Base-by-base conservation (phyloP, 2,113 vertebrate species). In the Spheniscus mendiculus region DNA sequence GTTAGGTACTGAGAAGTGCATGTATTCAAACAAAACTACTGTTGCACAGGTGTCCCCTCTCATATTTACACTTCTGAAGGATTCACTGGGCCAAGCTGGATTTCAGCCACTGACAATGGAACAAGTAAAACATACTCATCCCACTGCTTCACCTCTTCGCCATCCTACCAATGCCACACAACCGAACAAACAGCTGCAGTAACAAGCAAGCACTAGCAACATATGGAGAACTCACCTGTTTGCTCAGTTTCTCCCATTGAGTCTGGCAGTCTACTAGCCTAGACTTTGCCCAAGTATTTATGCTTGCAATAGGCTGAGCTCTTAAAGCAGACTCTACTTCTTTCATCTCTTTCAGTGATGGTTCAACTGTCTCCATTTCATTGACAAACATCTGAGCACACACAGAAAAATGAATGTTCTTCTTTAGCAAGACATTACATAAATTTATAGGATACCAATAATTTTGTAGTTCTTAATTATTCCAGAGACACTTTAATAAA, bases 321-420 rank as follows among this genome's bases (percentile, higher is more conserved):
- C 98, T 98, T 71, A 99, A 96, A 32, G 95, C 90, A 10, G 97
- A 91, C 62, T 99, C 99, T n/a, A 99, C 82, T 95, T 99, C 99
- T 62, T 97, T 98, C 98, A 99, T 98, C 96, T 99, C 98, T 97
- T 99, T 99, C 95, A 99, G 89, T 27, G 99, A 98, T 20, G 98
- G 97, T 85, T 99, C 99, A 86, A 98, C 93, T 6, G 97, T 97
- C 87, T 98, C 98, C 83, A 99, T 98, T 95, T 99, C 98, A 83
- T 97, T 98, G 73, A 98, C 96, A 88, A 98, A 98, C 58, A 97
- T 93, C 99, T 99, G 95, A 94, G 96, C 65, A 95, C 15, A 95
- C 7, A 95, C 7, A 97, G 18, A 95, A 95, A 95, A 66, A 81
- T 4, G 1, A 61, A 61, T 3, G 55, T 22, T 73, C 1, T 36